These are phyloP conservation scores for Darevskia nairensis DNA, from an alignment of 2,797 vertebrate genomes.

Conservation along the genomic window DNA sequence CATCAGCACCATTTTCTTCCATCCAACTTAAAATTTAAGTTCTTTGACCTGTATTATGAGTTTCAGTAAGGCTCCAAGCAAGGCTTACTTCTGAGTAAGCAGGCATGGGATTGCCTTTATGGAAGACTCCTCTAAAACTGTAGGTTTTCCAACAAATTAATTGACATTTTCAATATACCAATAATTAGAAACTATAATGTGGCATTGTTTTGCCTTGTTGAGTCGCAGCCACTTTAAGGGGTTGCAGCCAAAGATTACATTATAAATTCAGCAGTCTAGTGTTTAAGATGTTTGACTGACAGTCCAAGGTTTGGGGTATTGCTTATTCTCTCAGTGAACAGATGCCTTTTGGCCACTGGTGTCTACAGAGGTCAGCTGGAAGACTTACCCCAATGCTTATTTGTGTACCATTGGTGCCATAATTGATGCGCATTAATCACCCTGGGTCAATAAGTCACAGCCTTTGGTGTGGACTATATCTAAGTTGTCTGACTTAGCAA, in stretches of 20 bases:
- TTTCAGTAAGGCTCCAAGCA: background rate
- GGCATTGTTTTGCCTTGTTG: background rate
- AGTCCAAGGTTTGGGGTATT: background rate
- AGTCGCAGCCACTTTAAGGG: constrained; percentile 10
- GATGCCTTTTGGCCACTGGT: constrained; percentile 23
- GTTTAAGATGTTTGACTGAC: constrained; percentile 24
- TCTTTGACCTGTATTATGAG: background rate
- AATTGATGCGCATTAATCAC: constrained; percentile 39
- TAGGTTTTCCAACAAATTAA: background rate
- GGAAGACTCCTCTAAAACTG: background rate
- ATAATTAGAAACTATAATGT: background rate
- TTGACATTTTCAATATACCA: background rate
- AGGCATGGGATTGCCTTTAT: background rate
- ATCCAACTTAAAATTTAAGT: background rate
- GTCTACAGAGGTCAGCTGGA: constrained; percentile 27
- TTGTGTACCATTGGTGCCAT: constrained; percentile 17
- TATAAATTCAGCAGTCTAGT: constrained; percentile 28
- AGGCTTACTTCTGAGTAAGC: background rate
- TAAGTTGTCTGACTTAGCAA: constrained; percentile 21
- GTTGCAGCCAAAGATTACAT: constrained; percentile 3
- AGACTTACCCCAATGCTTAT: constrained; percentile 8
- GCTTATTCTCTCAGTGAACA: constrained; percentile 25
- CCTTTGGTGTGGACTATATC: constrained; percentile 21
- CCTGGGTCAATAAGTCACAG: constrained; percentile 34
- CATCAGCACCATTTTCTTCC: background rate